Conservation (phyloP, 2,797 vertebrate species). For the Platyrinchus mystaceus region DNA sequence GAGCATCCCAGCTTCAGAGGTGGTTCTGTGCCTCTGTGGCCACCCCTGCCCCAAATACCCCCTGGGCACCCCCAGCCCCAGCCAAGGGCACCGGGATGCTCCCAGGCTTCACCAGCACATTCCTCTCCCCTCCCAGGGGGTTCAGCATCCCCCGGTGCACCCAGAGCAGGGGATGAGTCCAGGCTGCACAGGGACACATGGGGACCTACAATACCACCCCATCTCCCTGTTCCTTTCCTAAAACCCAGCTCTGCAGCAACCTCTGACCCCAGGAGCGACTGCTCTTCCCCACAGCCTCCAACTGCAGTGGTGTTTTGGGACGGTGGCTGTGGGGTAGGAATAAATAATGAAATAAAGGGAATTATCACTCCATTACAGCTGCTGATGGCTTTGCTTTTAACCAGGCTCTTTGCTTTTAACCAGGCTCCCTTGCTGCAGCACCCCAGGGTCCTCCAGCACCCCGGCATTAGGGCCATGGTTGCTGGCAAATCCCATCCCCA, state of each 20-base stretch:
- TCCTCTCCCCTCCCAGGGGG: not conserved
- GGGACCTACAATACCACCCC: accelerated
- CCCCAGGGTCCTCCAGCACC: not conserved
- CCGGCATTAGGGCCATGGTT: accelerated
- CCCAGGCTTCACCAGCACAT: accelerated
- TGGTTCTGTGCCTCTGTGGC: not conserved
- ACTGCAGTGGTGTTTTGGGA: not conserved
- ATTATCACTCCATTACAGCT: not conserved
- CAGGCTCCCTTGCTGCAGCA: accelerated
- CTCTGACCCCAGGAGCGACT: accelerated
- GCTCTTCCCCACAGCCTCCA: not conserved
- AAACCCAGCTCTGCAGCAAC: not conserved
- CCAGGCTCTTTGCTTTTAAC: not conserved
- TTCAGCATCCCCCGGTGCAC: not conserved
- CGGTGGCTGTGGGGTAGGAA: not conserved
- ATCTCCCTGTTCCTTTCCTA: not conserved
- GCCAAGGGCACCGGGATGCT: not conserved
- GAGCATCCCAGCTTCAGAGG: not conserved
- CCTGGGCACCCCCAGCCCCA: not conserved
- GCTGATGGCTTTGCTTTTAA: not conserved
- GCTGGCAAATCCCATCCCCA: not conserved
- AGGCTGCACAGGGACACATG: not conserved
- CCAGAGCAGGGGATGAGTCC: not conserved
- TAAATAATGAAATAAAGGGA: not conserved
- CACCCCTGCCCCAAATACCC: not conserved